Evolutionary conservation across 2,888 invertebrate species (phyloP).

Genomic region (Cephonodes hylas): DNA sequence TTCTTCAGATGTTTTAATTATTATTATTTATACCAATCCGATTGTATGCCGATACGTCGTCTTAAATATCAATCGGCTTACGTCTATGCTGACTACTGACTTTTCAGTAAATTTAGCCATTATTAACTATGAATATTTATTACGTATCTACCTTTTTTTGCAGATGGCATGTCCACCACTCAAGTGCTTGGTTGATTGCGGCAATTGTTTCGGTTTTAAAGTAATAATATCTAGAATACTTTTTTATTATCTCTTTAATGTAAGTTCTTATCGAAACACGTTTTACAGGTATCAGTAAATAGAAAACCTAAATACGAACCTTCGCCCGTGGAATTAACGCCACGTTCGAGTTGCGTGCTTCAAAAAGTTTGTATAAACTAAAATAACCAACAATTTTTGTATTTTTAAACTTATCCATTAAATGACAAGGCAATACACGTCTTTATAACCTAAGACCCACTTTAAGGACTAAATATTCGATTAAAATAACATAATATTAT

Average conservation of each 20-base stretch:
- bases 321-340: conserved; percentile 53
- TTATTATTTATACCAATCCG: too few species aligned
- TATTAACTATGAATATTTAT: background rate
- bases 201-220: conserved; percentile 50
- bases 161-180: conserved; percentile 35
- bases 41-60: too few species aligned
- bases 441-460: too few species aligned
- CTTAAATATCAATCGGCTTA: too few species aligned
- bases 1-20: too few species aligned
- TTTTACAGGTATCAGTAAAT: conserved; percentile 49
- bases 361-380: conserved; percentile 45
- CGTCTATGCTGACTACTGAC: too few species aligned
- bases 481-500: too few species aligned
- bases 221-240: too few species aligned
- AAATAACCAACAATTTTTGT: background rate
- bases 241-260: background rate
- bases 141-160: conserved; percentile 18
- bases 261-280: background rate
- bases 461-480: too few species aligned
- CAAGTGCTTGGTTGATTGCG: conserved; percentile 45
- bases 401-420: too few species aligned
- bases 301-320: conserved; percentile 52
- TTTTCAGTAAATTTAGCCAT: too few species aligned
- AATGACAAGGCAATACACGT: too few species aligned
- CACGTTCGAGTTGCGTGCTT: conserved; percentile 60